Conservation (phyloP, 2,797 vertebrate genomes). For the Microctenopoma lineatum region DNA sequence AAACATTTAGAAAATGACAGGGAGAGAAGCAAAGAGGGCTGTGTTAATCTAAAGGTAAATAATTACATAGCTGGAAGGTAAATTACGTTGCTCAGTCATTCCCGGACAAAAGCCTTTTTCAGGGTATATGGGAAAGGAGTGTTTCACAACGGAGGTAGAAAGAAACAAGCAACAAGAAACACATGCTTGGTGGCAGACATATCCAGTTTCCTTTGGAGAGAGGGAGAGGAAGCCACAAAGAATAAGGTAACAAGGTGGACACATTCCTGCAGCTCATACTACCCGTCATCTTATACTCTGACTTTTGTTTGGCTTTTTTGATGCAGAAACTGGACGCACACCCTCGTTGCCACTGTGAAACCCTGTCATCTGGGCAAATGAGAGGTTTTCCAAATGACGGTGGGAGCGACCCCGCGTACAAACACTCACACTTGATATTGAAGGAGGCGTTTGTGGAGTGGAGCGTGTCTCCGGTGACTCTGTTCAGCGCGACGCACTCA, state of each 20-base stretch:
- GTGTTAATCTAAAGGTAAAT: conserved; percentile 61
- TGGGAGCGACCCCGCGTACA: conserved; percentile 22
- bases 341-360: conserved; percentile 59
- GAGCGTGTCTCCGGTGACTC: conserved; percentile 77
- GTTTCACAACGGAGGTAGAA: conserved; percentile 59
- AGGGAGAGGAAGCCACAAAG: conserved; percentile 54
- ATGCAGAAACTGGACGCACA: conserved; percentile 64
- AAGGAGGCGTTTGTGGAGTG: conserved; percentile 90
- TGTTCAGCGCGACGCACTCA: conserved; percentile 86
- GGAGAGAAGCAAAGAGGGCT: conserved; percentile 15
- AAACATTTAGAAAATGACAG: conserved; percentile 13
- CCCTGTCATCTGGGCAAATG: conserved; percentile 48
- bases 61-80: conserved; percentile 68
- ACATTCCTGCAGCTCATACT: conserved; percentile 72
- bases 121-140: conserved; percentile 58
- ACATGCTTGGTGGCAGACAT: conserved; percentile 67
- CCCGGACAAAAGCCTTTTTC: conserved; percentile 76
- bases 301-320: conserved; percentile 70
- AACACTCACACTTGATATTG: conserved; percentile 97
- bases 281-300: conserved; percentile 62
- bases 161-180: conserved; percentile 71
- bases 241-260: conserved; percentile 72
- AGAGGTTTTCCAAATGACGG: conserved; percentile 8
- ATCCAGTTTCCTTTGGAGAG: conserved; percentile 72
- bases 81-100: conserved; percentile 59